These are phyloP conservation scores for Oceanodroma leucorhoa DNA, from an alignment of 2,797 vertebrate genomes.

Conservation along the genomic window DNA sequence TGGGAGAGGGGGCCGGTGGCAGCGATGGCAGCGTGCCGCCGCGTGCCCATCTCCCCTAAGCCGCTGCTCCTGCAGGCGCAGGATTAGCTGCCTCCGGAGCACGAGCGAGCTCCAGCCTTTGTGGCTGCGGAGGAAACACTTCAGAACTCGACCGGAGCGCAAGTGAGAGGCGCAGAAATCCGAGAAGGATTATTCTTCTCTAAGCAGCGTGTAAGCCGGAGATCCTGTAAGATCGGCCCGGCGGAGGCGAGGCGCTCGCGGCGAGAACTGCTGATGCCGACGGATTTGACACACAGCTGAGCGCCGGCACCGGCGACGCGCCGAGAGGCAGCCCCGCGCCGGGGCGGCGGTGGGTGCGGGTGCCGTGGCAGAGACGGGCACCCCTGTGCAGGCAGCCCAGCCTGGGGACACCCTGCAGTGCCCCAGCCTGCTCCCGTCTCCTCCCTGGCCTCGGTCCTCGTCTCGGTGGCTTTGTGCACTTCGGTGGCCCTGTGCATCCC, in stretches of 20 bases:
- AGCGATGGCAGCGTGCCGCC: rapidly evolving
- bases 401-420: rapidly evolving
- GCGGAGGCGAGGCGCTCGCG: not conserved
- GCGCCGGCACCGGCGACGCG: rapidly evolving
- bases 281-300: rapidly evolving
- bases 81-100: not conserved
- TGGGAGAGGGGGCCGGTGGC: not conserved
- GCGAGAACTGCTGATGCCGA: rapidly evolving
- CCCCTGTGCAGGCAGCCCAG: not conserved
- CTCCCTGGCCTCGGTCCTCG: rapidly evolving
- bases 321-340: not conserved
- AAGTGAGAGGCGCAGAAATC: not conserved
- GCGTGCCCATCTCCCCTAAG: not conserved
- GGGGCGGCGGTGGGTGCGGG: not conserved
- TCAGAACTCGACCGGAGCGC: not conserved
- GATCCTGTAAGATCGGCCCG: rapidly evolving
- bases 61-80: rapidly evolving
- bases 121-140: not conserved
- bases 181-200: not conserved
- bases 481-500: rapidly evolving
- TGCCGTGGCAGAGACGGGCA: rapidly evolving
- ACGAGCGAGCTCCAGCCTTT: not conserved
- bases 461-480: rapidly evolving
- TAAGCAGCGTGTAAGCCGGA: not conserved
- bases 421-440: not conserved